phyloP scores from a whole-genome alignment of 2,888 invertebrate species.

The Glomeris marginata region DNA sequence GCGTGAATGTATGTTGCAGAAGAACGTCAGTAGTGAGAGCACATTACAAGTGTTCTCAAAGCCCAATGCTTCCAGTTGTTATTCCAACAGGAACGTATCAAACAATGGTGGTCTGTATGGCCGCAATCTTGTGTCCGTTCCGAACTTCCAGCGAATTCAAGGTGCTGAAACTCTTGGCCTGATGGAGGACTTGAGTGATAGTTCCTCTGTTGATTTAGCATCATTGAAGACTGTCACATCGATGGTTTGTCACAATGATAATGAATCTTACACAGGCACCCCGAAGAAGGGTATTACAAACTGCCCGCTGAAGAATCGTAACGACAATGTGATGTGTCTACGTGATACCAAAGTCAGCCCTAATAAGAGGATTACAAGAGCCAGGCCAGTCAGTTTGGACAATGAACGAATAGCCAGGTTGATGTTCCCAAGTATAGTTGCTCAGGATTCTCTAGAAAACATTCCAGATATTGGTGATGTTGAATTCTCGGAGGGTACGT shows the following conservation, averaged over 20 bases:
- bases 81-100: neutral
- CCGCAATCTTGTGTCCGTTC: constrained; percentile 55
- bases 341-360: neutral
- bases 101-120: constrained; percentile 7
- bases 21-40: neutral
- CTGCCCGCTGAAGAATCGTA: neutral
- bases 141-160: constrained; percentile 39
- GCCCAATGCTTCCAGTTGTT: neutral
- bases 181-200: constrained; percentile 11
- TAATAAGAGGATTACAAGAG: neutral
- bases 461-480: constrained; percentile 11
- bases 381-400: no score
- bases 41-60: neutral
- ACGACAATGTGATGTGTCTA: neutral
- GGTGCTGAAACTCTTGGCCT: constrained; percentile 5
- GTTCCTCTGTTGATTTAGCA: constrained; percentile 10
- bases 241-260: no score
- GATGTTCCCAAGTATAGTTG: neutral
- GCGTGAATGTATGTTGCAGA: neutral
- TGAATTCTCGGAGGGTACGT: neutral
- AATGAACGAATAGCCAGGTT: neutral
- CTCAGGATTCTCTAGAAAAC: constrained; percentile 9
- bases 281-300: no score
- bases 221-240: neutral
- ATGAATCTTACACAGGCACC: no score